These are phyloP conservation scores for Lamellibrachia luymesi DNA, from an alignment of 1,140 invertebrate species.

Conservation along the genomic window DNA sequence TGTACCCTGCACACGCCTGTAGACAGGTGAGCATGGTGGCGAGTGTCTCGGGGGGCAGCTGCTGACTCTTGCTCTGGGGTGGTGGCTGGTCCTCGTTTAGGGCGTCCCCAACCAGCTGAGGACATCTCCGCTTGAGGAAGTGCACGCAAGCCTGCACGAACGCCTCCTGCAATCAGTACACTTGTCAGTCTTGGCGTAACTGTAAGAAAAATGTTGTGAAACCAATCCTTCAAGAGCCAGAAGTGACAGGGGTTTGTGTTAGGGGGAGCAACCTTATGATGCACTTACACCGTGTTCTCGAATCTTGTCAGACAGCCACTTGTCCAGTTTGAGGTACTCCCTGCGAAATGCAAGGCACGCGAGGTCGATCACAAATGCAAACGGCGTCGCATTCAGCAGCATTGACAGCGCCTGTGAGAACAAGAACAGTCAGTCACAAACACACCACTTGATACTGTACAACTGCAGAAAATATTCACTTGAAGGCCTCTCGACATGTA, in stretches of 20 bases:
- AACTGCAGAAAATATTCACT: neutral
- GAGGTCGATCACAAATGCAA: slow-evolving; percentile 95
- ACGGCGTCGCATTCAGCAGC: slow-evolving; percentile 88
- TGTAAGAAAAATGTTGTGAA: neutral
- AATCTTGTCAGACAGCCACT: slow-evolving; percentile 97
- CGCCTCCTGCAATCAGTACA: slow-evolving; percentile 42
- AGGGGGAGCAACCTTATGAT: slow-evolving; percentile 39
- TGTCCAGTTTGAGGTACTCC: slow-evolving; percentile 96
- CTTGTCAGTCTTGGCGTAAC: too few relatives aligned
- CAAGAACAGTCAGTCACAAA: neutral
- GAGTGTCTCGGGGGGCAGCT: slow-evolving; percentile 84
- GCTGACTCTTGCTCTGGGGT: slow-evolving; percentile 63
- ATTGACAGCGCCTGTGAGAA: slow-evolving; percentile 73
- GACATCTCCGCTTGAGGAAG: slow-evolving; percentile 70
- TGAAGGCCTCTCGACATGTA: neutral
- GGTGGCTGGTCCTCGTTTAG: slow-evolving; percentile 70
- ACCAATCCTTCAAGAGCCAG: neutral
- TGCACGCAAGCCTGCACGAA: slow-evolving; percentile 54
- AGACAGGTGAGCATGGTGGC: slow-evolving; percentile 83
- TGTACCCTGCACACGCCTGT: slow-evolving; percentile 69
- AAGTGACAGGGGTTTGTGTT: neutral
- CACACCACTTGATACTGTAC: too few relatives aligned
- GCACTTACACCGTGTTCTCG: slow-evolving; percentile 82
- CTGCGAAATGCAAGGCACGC: slow-evolving; percentile 93
- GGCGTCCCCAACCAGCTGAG: slow-evolving; percentile 77